Percentiles rank a stretch among this genome's conserved stretches.
Evolutionary conservation across 2,113 vertebrate species (phyloP).

Genomic region (Megaleporinus macrocephalus): DNA sequence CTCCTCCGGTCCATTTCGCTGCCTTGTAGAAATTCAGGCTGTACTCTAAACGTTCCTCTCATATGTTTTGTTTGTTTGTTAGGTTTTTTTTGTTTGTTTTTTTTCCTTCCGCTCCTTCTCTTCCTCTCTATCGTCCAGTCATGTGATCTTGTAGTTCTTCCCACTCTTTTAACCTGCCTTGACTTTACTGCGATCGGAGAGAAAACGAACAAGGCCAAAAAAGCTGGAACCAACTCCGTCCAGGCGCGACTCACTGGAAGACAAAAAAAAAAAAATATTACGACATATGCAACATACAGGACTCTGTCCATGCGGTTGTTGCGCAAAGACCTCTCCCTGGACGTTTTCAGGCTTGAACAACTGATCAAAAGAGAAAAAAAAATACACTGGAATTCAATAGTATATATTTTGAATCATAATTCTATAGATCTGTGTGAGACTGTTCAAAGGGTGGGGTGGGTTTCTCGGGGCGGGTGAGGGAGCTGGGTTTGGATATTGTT

Average conservation of each 20-base stretch:
- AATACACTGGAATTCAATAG: constrained; percentile 78
- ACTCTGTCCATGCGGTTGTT: constrained; percentile 7
- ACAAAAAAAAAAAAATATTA: neutral
- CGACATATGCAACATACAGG: constrained; percentile 26
- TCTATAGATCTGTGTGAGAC: constrained; percentile 74
- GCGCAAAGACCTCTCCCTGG: constrained; percentile 56
- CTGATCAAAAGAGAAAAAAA: constrained; percentile 54
- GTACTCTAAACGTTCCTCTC: neutral
- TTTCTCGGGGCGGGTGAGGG: constrained; percentile 41
- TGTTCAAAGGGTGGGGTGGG: constrained; percentile 65
- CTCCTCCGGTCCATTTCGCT: constrained; percentile 56
- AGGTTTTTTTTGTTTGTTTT: constrained; percentile 16
- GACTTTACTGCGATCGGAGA: constrained; percentile 56
- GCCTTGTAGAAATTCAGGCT: constrained; percentile 68
- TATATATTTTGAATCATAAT: constrained; percentile 76
- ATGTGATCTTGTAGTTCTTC: constrained; percentile 73
- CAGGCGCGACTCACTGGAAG: neutral
- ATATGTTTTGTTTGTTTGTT: neutral
- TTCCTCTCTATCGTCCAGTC: constrained; percentile 70
- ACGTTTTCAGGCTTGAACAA: constrained; percentile 72
- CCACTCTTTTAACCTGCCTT: constrained; percentile 57
- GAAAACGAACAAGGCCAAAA: constrained; percentile 54
- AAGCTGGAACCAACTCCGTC: constrained; percentile 56
- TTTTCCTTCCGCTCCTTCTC: constrained; percentile 54
- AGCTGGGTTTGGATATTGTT: no score